Conservation (phyloP, 2,113 vertebrate species). For the Psilopogon haemacephalus region DNA sequence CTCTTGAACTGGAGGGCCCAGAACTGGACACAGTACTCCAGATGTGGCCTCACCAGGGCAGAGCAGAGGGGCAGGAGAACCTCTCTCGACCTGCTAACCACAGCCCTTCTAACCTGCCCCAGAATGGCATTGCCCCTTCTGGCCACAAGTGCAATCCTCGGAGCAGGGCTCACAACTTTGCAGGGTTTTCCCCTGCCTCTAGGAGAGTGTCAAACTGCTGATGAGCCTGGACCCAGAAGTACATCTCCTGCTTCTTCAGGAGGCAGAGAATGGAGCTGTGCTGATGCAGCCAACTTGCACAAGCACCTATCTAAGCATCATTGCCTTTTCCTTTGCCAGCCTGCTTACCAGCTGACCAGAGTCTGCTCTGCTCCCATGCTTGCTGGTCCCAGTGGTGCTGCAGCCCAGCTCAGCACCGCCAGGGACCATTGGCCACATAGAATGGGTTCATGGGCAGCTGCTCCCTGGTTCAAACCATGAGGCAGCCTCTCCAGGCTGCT, state of each 20-base stretch:
- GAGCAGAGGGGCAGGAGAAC: no score
- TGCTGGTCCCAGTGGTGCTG: not conserved
- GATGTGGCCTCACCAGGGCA: no score
- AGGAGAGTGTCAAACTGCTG: not conserved
- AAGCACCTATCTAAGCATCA: not conserved
- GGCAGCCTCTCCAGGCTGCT: not conserved
- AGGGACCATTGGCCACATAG: rapidly evolving
- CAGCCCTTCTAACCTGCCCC: no score
- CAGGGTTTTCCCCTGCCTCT: not conserved
- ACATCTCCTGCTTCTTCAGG: not conserved
- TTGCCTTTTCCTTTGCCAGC: not conserved
- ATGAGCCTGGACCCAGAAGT: not conserved
- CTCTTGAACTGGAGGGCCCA: no score
- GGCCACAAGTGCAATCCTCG: no score
- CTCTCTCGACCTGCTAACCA: no score
- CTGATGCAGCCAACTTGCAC: not conserved
- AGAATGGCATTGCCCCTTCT: no score
- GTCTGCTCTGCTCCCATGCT: not conserved
- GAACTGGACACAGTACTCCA: no score
- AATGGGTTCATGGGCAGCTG: rapidly evolving
- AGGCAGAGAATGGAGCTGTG: not conserved
- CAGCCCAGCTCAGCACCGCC: rapidly evolving
- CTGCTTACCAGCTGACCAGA: not conserved
- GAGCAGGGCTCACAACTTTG: not conserved
- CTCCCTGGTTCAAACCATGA: not conserved